Base-by-base conservation (phyloP, 2,797 vertebrate species). In the Gila robusta region DNA sequence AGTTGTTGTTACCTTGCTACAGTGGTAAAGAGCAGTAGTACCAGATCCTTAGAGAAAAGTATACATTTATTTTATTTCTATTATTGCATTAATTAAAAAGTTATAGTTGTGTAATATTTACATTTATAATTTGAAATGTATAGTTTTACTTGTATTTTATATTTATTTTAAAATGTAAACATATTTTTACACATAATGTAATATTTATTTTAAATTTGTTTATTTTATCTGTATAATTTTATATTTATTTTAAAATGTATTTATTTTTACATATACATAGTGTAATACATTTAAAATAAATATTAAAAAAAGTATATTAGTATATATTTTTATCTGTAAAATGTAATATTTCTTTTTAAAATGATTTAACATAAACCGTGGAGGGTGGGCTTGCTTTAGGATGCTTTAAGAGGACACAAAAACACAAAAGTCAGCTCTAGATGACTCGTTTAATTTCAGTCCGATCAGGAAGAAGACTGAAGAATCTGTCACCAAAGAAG, bases 381-480 rank as follows among this genome's bases (percentile, higher is more conserved):
- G n/a, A 4, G 59, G 0, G n/a, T 26, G 56, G 11, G 59, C n/a
- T 14, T 16, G 21, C 44, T 49, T 73, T 49, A 73, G 71, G 26
- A 28, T 16, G 26, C 14, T 28, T 49, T 49, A n/a, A 71, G n/a
- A 73, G 4, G 28, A 28, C 44, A 21, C 44, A 47, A 8, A 52
- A 52, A 52, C 10, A 32, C 8, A 10, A 49, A 64, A 21, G 28
- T 76, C 11, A 7, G 44, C 79, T 44, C 37, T 49, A 49, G 26
- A 49, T 67, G 62, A 77, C 6, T 44, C 6, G 8, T 81, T 56
- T 54, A 23, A 73, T 81, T 56, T 70, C 67, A 82, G n/a, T n/a
- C n/a, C n/a, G n/a, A n/a, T n/a, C n/a, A n/a, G n/a, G n/a, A n/a
- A n/a, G n/a, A n/a, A n/a, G n/a, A n/a, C n/a, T n/a, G n/a, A n/a